Percentiles rank a stretch among this genome's conserved stretches.
Evolutionary conservation across 1,140 invertebrate species (phyloP).

Genomic region (Rhopalosiphum padi): DNA sequence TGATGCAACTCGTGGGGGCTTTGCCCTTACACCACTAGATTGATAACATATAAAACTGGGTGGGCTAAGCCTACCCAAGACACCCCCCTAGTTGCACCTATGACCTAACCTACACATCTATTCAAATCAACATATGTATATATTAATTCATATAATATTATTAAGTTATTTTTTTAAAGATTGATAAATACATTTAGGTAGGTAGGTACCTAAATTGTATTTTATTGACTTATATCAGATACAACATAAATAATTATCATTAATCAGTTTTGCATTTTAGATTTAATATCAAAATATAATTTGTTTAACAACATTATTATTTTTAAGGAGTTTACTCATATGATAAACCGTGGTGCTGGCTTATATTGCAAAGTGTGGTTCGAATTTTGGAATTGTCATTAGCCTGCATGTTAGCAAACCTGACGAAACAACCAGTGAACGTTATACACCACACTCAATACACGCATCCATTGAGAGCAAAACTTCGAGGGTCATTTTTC

Average conservation of each 20-base stretch:
- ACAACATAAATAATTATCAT: no score
- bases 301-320: background rate
- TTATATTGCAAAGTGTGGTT: slow-evolving; percentile 67
- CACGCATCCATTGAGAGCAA: slow-evolving; percentile 53
- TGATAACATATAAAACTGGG: no score
- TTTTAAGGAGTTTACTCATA: slow-evolving; percentile 39
- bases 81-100: no score
- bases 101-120: background rate
- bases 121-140: background rate
- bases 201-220: no score
- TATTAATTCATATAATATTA: background rate
- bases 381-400: slow-evolving; percentile 67
- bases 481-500: slow-evolving; percentile 59
- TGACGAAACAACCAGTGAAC: slow-evolving; percentile 71
- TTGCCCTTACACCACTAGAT: no score
- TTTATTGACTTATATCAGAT: no score
- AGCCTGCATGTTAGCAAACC: slow-evolving; percentile 70
- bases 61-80: no score
- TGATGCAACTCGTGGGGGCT: no score
- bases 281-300: background rate
- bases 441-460: slow-evolving; percentile 60
- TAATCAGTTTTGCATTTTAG: background rate
- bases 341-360: slow-evolving; percentile 66
- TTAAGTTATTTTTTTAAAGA: background rate
- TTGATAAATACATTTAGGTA: no score